A percentile compares a stretch with the other conserved stretches of the same genome.
Evolutionary conservation across 2,113 vertebrate genomes (phyloP).

Genomic region (Platanista minor): DNA sequence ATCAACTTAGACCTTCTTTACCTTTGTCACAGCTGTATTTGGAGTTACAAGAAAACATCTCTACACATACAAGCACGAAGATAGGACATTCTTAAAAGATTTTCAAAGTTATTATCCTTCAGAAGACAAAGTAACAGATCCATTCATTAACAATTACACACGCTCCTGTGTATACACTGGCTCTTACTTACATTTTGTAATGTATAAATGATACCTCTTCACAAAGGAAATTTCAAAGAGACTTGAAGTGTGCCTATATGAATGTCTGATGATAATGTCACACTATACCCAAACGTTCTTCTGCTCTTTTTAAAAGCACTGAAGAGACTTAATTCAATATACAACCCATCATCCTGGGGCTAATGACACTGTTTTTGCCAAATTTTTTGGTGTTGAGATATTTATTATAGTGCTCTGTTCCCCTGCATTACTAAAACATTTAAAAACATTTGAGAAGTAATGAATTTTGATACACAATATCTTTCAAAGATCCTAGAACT

Average conservation of each 20-base stretch:
- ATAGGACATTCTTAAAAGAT: slow-evolving; percentile 1
- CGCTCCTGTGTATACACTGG: background rate
- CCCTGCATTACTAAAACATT: slow-evolving; percentile 18
- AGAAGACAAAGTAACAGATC: slow-evolving; percentile 18
- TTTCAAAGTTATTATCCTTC: slow-evolving; percentile 38
- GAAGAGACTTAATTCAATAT: background rate
- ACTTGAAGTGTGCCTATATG: background rate
- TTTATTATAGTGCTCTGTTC: background rate
- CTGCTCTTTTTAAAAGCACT: slow-evolving; percentile 48
- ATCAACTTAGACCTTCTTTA: slow-evolving; percentile 8
- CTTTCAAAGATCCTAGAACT: slow-evolving; percentile 1
- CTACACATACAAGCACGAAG: background rate
- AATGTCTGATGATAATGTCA: slow-evolving; percentile 5
- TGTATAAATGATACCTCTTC: slow-evolving; percentile 17
- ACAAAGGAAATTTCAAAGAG: slow-evolving; percentile 23
- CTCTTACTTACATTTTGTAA: slow-evolving; percentile 20
- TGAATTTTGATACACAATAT: background rate
- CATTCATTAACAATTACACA: background rate
- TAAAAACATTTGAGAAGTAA: slow-evolving; percentile 32
- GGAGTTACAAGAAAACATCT: background rate
- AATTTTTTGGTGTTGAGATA: slow-evolving; percentile 31
- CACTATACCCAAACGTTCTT: background rate
- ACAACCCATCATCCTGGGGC: background rate
- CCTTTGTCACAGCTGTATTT: background rate
- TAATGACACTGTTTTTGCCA: background rate